Base-by-base conservation (phyloP, 2,113 vertebrate genomes). In the Gambusia holbrooki region DNA sequence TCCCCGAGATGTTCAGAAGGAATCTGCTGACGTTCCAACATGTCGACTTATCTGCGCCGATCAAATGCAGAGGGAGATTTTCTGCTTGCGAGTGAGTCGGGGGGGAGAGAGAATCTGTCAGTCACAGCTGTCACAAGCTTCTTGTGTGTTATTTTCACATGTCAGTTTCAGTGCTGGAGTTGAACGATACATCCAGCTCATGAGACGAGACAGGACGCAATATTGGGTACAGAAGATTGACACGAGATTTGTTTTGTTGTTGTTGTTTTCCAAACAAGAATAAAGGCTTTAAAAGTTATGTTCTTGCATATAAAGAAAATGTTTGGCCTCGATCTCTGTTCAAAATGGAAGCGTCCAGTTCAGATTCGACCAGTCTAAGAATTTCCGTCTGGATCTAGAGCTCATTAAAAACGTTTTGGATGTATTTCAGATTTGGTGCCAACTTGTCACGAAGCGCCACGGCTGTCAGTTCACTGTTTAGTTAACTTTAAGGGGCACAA, bases 71-170 rank as follows among this genome's bases (percentile, higher is more conserved):
- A 64, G 71, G 22, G 51, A 58, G 51, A n/a, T 58, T 58, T 63
- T 68, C 60, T 79, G 1, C 33, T 5, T 72, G 66, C 71, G 80
- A 68, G 35, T 3, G 35, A 37, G 9, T 35, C 4, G 33, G 8
- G 33, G 33, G 29, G 42, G 69, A 71, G 37, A 76, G 69, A 71
- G 42, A 76, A 70, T 40, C 70, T 60, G 91, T 90, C 90, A 89
- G 63, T 93, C 88, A 90, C 62, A 74, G 71, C 81, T 84, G 84
- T 90, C 84, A 75, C 12, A 32, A 64, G 61, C 66, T 22, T 37
- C 71, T 32, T 63, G 66, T 68, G 51, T 60, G 71, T 76, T 33
- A 51, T 64, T 27, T 25, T 1, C 2, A 1, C 25, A 3, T 45
- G 42, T 70, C 79, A 66, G 60, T 15, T 22, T 83, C 15, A 51